A percentile compares a stretch with the other conserved stretches of the same genome.
phyloP scores from a whole-genome alignment of 1,140 invertebrate genomes.

The Steinernema khuongi region DNA sequence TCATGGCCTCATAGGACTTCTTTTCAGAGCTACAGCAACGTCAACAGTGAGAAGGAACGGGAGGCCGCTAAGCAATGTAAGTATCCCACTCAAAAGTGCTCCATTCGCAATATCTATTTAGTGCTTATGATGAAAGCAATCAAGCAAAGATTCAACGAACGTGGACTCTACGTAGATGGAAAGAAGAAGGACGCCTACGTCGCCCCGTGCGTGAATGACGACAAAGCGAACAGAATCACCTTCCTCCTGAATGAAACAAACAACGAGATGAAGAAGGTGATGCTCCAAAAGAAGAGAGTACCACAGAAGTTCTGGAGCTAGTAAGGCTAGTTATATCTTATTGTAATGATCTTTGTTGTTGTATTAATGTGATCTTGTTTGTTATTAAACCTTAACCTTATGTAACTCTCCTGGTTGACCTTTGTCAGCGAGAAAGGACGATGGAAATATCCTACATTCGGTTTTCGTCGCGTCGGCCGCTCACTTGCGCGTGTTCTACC shows the following conservation, averaged over 20 bases:
- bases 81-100: not conserved
- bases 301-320: not conserved
- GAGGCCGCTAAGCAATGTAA: not conserved
- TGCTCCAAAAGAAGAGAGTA: not conserved
- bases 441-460: not conserved
- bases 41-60: not conserved
- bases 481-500: not conserved
- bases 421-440: no score
- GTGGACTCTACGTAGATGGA: not conserved
- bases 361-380: no score
- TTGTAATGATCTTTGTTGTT: no score
- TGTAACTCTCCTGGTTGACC: no score
- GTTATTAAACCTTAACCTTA: no score
- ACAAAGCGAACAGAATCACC: not conserved
- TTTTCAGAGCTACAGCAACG: conserved; percentile 9
- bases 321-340: no score
- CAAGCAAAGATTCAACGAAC: not conserved
- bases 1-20: not conserved
- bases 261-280: not conserved
- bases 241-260: not conserved
- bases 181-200: not conserved
- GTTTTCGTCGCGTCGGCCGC: not conserved
- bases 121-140: conserved; percentile 6
- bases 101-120: not conserved
- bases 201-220: not conserved